A percentile compares a stretch with the other conserved stretches of the same genome.
These are phyloP conservation scores for Naja naja DNA, from an alignment of 2,113 vertebrate genomes.

Conservation along the genomic window DNA sequence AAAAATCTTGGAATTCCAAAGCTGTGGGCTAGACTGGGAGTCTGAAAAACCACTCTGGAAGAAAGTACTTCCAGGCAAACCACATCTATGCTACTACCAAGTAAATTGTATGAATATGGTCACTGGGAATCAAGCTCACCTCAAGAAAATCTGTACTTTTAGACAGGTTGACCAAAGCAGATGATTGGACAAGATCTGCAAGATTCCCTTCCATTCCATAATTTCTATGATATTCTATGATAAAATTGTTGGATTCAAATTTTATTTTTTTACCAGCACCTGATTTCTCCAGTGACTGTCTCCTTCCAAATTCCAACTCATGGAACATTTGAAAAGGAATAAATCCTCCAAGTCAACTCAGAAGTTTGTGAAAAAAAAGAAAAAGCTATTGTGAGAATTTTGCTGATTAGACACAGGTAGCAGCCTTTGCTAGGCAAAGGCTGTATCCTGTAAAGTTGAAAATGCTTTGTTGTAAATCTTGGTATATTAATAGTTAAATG, in stretches of 20 bases:
- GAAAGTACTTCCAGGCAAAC: neutral
- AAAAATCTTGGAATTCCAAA: neutral
- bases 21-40: neutral
- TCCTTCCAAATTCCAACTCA: neutral
- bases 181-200: neutral
- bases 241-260: neutral
- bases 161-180: neutral
- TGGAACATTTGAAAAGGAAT: neutral
- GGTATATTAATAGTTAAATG: slow-evolving; percentile 65
- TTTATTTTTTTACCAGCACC: neutral
- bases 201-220: neutral
- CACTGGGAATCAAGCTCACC: neutral
- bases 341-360: neutral
- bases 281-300: neutral
- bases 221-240: neutral
- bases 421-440: slow-evolving; percentile 52
- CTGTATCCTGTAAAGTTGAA: slow-evolving; percentile 61
- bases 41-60: neutral
- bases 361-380: neutral
- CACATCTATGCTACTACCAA: neutral
- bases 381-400: slow-evolving; percentile 48
- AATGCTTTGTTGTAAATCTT: slow-evolving; percentile 66
- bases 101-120: neutral
- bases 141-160: neutral
- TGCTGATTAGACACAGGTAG: slow-evolving; percentile 24